phyloP scores from a whole-genome alignment of 2,888 invertebrate genomes.

The Orthosia cruda region DNA sequence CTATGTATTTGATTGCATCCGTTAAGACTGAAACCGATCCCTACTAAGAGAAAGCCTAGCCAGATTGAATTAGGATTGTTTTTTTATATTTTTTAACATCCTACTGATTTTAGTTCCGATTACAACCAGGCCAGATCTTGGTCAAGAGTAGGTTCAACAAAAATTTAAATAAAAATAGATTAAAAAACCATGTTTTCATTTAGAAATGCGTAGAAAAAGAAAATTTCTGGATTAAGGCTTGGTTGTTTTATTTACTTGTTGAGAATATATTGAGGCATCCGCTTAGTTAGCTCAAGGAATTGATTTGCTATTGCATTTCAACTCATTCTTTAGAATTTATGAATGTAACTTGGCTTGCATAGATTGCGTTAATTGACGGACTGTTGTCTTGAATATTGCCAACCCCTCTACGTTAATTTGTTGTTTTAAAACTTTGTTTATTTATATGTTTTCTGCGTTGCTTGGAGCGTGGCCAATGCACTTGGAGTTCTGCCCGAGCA shows the following conservation, averaged over 20 bases:
- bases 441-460: constrained; percentile 45
- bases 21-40: no score
- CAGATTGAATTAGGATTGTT: no score
- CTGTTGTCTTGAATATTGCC: constrained; percentile 22
- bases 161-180: no score
- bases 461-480: constrained; percentile 49
- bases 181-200: no score
- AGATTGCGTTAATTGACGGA: constrained; percentile 11
- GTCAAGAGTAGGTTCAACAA: no score
- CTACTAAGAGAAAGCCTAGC: no score
- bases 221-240: neutral
- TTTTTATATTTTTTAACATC: no score
- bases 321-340: neutral
- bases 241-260: neutral
- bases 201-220: no score
- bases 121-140: no score
- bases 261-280: neutral
- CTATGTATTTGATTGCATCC: no score
- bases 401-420: constrained; percentile 21
- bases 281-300: neutral
- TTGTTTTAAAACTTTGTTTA: constrained; percentile 46
- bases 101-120: no score
- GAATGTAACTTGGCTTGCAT: constrained; percentile 8
- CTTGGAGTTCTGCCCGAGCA: constrained; percentile 50
- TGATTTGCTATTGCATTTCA: neutral